These are phyloP conservation scores for Abramis brama DNA, from an alignment of 2,113 vertebrate species.

Conservation along the genomic window DNA sequence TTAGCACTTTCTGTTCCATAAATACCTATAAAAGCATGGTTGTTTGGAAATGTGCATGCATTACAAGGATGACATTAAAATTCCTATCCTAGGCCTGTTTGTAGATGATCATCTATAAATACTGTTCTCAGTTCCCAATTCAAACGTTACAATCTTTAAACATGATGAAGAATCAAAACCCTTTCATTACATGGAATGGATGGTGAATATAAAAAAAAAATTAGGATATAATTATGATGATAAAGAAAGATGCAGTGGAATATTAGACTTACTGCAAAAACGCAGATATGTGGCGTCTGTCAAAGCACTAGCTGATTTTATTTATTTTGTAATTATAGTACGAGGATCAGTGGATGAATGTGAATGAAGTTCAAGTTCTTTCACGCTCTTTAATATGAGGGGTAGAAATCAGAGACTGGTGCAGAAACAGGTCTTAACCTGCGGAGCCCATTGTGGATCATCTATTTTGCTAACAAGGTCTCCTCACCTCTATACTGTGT, in stretches of 20 bases:
- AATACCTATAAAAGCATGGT: constrained; percentile 38
- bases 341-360: constrained; percentile 39
- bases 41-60: background rate
- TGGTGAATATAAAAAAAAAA: background rate
- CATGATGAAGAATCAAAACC: background rate
- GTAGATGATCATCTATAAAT: background rate
- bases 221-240: background rate
- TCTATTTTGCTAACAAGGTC: constrained; percentile 63
- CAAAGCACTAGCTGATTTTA: background rate
- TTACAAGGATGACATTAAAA: constrained; percentile 2
- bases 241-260: background rate
- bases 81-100: background rate
- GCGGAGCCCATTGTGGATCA: constrained; percentile 56
- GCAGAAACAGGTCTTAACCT: constrained; percentile 55
- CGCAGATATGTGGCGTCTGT: background rate
- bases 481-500: constrained; percentile 43
- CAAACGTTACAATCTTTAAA: background rate
- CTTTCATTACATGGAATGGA: background rate
- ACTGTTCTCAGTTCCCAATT: background rate
- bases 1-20: constrained; percentile 59
- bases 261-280: background rate
- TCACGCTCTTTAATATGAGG: constrained; percentile 50
- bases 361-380: constrained; percentile 51
- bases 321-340: constrained; percentile 7
- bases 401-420: constrained; percentile 33